Conservation (phyloP, 2,113 vertebrate species). For the Cichladusa arquata region DNA sequence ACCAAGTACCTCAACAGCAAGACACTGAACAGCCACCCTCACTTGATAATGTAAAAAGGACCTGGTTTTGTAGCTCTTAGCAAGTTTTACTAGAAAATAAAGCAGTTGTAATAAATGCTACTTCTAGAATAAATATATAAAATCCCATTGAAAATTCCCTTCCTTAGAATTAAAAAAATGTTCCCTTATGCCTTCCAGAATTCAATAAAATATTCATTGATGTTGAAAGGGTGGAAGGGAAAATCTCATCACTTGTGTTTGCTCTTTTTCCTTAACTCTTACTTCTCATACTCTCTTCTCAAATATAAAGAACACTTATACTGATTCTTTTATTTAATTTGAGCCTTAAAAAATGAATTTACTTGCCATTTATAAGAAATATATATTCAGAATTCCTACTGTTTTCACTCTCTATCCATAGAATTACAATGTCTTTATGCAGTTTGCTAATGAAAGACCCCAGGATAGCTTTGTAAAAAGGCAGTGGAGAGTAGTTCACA, state of each 20-base stretch:
- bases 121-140: slow-evolving; percentile 13
- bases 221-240: neutral
- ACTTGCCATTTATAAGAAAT: neutral
- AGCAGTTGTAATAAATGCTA: neutral
- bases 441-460: neutral
- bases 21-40: neutral
- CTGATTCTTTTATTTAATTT: neutral
- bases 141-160: slow-evolving; percentile 1
- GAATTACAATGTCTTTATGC: neutral
- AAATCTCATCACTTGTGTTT: slow-evolving; percentile 17
- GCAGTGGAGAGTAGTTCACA: neutral
- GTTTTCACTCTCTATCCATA: neutral
- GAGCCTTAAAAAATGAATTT: neutral
- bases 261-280: slow-evolving; percentile 38
- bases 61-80: neutral
- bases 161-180: neutral
- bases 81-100: slow-evolving; percentile 5
- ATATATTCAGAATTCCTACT: neutral
- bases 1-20: neutral
- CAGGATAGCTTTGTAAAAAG: neutral
- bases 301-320: neutral
- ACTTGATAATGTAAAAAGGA: neutral
- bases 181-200: slow-evolving; percentile 11
- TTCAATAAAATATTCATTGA: slow-evolving; percentile 40
- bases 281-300: neutral